Percentiles rank a stretch among this genome's conserved stretches.
Conservation (phyloP, 2,113 vertebrate species). For the Syrrhaptes paradoxus region DNA sequence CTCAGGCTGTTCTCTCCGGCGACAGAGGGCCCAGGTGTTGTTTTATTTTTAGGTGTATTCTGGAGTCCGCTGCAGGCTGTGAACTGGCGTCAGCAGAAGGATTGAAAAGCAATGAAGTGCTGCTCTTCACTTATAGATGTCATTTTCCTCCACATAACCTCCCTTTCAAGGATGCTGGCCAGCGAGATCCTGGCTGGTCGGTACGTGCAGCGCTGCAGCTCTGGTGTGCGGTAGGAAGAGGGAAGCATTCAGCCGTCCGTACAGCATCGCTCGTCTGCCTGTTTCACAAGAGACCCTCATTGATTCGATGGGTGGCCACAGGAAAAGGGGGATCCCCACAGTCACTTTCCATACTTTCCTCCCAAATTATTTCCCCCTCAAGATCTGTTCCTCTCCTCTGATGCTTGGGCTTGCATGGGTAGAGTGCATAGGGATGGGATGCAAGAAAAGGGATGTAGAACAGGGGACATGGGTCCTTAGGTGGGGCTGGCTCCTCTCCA, state of each 20-base stretch:
- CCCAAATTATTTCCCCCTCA: not conserved
- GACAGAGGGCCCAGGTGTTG: not conserved
- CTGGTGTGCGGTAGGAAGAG: not conserved
- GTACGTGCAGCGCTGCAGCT: rapidly evolving
- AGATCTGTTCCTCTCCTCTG: not conserved
- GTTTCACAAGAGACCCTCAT: rapidly evolving
- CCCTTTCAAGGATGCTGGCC: not conserved
- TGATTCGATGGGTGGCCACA: not conserved
- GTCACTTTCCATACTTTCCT: not conserved
- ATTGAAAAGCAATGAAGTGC: not conserved
- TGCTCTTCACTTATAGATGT: not conserved
- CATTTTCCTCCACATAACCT: not conserved
- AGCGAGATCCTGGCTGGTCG: rapidly evolving
- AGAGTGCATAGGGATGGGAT: no score
- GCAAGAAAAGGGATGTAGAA: not conserved
- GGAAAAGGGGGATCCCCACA: not conserved
- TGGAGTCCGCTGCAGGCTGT: not conserved
- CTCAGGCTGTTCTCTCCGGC: not conserved
- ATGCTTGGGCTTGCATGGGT: rapidly evolving
- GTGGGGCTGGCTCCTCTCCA: not conserved
- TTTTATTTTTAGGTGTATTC: conserved; percentile 38
- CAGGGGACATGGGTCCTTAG: not conserved
- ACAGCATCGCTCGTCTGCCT: rapidly evolving
- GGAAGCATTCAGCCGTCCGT: not conserved
- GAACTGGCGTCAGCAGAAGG: not conserved